These are phyloP conservation scores for Rafetus swinhoei DNA, from an alignment of 2,113 vertebrate species.

Conservation along the genomic window DNA sequence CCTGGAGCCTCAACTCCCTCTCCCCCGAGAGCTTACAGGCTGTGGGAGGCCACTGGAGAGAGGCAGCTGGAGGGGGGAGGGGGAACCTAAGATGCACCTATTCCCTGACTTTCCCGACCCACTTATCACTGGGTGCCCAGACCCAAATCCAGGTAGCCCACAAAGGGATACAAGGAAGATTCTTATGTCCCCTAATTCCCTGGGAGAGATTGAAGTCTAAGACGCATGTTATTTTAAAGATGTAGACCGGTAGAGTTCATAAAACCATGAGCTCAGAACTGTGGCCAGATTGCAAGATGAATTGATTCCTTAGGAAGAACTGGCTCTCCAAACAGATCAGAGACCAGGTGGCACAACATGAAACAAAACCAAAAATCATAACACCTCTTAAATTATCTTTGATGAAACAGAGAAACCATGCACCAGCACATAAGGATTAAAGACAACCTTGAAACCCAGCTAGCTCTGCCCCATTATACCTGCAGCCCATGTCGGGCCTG, in stretches of 20 bases:
- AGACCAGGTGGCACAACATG: slow-evolving; percentile 45
- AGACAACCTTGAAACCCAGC: too few relatives aligned
- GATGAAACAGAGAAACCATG: not conserved
- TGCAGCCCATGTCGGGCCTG: not conserved
- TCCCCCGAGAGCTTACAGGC: too few relatives aligned
- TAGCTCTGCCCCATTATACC: not conserved
- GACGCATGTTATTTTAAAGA: not conserved
- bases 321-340: slow-evolving; percentile 29
- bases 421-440: too few relatives aligned
- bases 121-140: not conserved
- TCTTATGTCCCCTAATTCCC: rapidly evolving
- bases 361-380: slow-evolving; percentile 29
- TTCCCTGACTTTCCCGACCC: not conserved
- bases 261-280: slow-evolving; percentile 51
- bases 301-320: slow-evolving; percentile 45
- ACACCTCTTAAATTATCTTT: slow-evolving; percentile 20
- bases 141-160: not conserved
- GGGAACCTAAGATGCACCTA: not conserved
- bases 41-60: too few relatives aligned
- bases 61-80: too few relatives aligned
- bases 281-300: slow-evolving; percentile 36
- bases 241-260: slow-evolving; percentile 29
- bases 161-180: not conserved
- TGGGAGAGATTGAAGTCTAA: not conserved
- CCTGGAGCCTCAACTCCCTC: too few relatives aligned